Base-by-base conservation (phyloP, 2,113 vertebrate species). In the Xenopus borealis region DNA sequence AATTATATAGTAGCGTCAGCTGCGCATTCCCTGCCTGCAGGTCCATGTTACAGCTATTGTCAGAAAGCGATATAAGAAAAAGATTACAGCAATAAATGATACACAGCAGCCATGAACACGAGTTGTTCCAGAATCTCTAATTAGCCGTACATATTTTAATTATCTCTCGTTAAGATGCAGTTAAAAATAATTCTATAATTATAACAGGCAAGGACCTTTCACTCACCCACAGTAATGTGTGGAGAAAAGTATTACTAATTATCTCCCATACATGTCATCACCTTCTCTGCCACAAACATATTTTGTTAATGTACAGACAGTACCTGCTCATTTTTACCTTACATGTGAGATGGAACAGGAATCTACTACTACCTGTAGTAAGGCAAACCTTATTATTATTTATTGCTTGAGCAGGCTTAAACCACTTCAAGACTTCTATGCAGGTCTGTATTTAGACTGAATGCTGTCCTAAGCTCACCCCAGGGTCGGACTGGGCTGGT, bases 141-240 rank as follows among this genome's bases (percentile, higher is more conserved):
- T 62, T 68, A 75, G 46, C 55, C 57, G 18, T 68, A 59, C 57
- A 61, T 62, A 68, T 75, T 62, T 75, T 50, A 61, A 75, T 75
- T 75, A 75, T 50, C 17, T 47, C 20, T 75, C 64, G 62, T 67
- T 75, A 75, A 30, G 53, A 65, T 66, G 52, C 62, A 74, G 66
- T 74, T 75, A 75, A 68, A 75, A 62, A 75, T 75, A 75, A 75
- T 75, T 75, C 30, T 50, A 66, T 75, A 75, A 75, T 75, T 67
- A 75, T 62, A 20, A 53, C 62, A 62, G 67, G 55, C 45, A 46
- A 33, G 65, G 65, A 47, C 72, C 17, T 66, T 50, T 47, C 12
- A 44, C 40, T 66, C 64, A 47, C 63, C 64, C 18, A 16, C 62
- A 66, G 50, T 59, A 44, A 67, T 19, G 53, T 73, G 52, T 18